These are phyloP conservation scores for Neostethus bicornis DNA, from an alignment of 2,797 vertebrate species.

Conservation along the genomic window DNA sequence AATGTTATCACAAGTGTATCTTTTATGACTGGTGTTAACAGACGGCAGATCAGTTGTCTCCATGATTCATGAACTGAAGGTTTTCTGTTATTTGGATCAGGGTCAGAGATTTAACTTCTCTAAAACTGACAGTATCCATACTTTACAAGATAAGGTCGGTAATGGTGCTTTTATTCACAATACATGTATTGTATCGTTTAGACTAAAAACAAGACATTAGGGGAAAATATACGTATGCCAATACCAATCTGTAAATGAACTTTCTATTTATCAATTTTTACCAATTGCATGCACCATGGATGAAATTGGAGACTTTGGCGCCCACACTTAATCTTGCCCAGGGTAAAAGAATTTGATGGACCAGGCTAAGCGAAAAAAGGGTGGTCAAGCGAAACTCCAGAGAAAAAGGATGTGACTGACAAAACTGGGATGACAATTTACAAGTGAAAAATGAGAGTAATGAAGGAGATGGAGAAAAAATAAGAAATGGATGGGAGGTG, in stretches of 20 bases:
- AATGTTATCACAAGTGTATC: slow-evolving; percentile 42
- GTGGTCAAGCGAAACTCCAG: slow-evolving; percentile 1
- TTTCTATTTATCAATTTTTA: slow-evolving; percentile 8
- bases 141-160: slow-evolving; percentile 64
- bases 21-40: slow-evolving; percentile 20
- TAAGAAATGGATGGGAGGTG: slow-evolving; percentile 15
- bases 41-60: slow-evolving; percentile 6
- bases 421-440: slow-evolving; percentile 29
- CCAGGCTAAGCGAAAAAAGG: slow-evolving; percentile 6
- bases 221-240: too few species aligned
- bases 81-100: slow-evolving; percentile 44
- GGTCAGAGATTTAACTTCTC: slow-evolving; percentile 57
- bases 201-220: too few species aligned
- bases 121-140: slow-evolving; percentile 48
- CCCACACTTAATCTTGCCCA: slow-evolving; percentile 30
- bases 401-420: slow-evolving; percentile 24
- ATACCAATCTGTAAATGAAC: slow-evolving; percentile 6
- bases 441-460: slow-evolving; percentile 36
- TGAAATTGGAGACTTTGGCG: slow-evolving; percentile 6
- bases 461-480: slow-evolving; percentile 29
- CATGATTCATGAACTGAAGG: slow-evolving; percentile 57
- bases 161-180: too few species aligned
- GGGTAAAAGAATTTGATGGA: slow-evolving; percentile 1
- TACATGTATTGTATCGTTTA: too few species aligned
- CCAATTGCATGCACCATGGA: neutral